Evolutionary conservation across 2,797 vertebrate genomes (phyloP), one percentile per base, ranked within the genome.

Genomic region (Cyprinodon diabolis): DNA sequence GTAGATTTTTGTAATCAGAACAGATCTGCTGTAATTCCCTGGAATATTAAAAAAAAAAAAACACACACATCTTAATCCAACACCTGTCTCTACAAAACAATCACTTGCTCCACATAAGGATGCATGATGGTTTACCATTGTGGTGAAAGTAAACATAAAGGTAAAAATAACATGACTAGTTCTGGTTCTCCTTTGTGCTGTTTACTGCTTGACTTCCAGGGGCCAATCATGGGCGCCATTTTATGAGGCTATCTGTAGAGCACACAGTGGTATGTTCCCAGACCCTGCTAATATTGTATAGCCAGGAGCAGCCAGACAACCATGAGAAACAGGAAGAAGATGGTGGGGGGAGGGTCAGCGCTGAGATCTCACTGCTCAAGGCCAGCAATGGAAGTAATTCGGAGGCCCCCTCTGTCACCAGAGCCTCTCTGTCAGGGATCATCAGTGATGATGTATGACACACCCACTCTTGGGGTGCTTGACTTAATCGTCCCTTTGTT

Each of bases 231-330:
- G 65, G 69, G 75, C 66, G 68, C 70, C 55, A 68, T 82, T 77
- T 84, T 82, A 82, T 76, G 76, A 66, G 72, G 66, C 77, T 21
- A 47, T 62, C 82, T 25, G 66, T 77, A 76, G 85, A 84, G 84
- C 47, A 71, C 12, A 54, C 78, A 85, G 81, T 86, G 87, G 84
- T 89, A 92, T 87, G 89, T 90, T 83, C 90, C 81, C 90, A 91
- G 91, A 90, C 89, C 92, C 90, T 90, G 87, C 88, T 87, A 78
- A 81, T 90, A 91, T 91, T 91, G 89, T 92, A 89, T 80, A 86
- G 85, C 78, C 84, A 91, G 84, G 85, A 87, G 83, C 69, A 6
- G 83, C 82, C 85, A 86, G 86, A 92, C 87, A 86, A 85, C 88
- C 86, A 89, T 89, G 89, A 86, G 87, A 91, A 89, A 89, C 89